A percentile compares a stretch with the other conserved stretches of the same genome.
phyloP scores from a whole-genome alignment of 2,888 invertebrate species.

The Drosophila sordidula region DNA sequence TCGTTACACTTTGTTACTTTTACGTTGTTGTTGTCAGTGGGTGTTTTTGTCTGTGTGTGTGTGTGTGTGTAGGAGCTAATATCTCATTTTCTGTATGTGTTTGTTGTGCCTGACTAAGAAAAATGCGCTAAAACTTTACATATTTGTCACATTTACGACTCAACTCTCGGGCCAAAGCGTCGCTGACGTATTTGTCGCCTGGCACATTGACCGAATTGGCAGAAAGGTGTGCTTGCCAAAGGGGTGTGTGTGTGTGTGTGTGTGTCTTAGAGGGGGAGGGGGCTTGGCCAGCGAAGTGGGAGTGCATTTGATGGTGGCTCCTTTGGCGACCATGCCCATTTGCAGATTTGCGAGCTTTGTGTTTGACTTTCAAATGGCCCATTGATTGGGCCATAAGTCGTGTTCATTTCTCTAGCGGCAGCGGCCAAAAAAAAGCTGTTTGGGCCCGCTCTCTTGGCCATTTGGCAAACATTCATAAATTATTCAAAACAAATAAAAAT shows the following conservation, averaged over 20 bases:
- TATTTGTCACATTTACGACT: slow-evolving; percentile 63
- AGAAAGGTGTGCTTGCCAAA: slow-evolving; percentile 12
- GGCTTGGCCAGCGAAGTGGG: slow-evolving; percentile 5
- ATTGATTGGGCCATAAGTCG: slow-evolving; percentile 39
- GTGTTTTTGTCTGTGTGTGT: slow-evolving; percentile 31
- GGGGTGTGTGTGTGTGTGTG: background rate
- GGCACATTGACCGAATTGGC: slow-evolving; percentile 61
- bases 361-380: slow-evolving; percentile 55
- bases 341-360: slow-evolving; percentile 24
- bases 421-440: slow-evolving; percentile 3
- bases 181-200: slow-evolving; percentile 48
- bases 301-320: slow-evolving; percentile 15
- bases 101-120: slow-evolving; percentile 50
- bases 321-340: slow-evolving; percentile 31
- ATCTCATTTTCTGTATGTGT: slow-evolving; percentile 4
- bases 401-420: slow-evolving; percentile 38
- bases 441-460: slow-evolving; percentile 42
- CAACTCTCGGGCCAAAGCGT: slow-evolving; percentile 19
- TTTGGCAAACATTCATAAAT: slow-evolving; percentile 73
- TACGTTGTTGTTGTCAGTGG: slow-evolving; percentile 36
- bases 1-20: slow-evolving; percentile 75
- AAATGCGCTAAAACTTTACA: slow-evolving; percentile 56
- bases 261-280: background rate
- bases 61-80: slow-evolving; percentile 10
- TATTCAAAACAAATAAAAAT: slow-evolving; percentile 70